Percentiles rank a stretch among this genome's conserved stretches.
Evolutionary conservation across 2,113 vertebrate species (phyloP).

Genomic region (Oceanites oceanicus): DNA sequence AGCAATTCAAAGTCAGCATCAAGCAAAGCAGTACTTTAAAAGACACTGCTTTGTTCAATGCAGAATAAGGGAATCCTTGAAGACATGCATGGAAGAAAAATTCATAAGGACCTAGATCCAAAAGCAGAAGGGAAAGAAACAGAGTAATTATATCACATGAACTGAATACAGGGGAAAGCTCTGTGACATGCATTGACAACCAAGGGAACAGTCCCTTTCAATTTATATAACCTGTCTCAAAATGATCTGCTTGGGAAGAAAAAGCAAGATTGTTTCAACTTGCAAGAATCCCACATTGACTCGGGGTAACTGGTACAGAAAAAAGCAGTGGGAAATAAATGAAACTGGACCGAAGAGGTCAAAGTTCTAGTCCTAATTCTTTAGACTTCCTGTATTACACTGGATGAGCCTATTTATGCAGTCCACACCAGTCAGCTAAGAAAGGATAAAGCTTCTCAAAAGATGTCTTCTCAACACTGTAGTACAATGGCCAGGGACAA

Average conservation of each 20-base stretch:
- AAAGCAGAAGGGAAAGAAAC: background rate
- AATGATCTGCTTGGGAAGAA: background rate
- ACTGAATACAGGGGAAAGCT: background rate
- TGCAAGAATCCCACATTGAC: background rate
- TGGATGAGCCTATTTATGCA: background rate
- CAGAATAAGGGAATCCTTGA: background rate
- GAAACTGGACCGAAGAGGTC: background rate
- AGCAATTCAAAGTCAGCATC: background rate
- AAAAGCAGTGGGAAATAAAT: background rate
- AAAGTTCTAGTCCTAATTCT: background rate
- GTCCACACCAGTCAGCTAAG: background rate
- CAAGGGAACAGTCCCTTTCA: background rate
- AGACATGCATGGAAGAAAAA: background rate
- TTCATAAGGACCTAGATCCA: background rate
- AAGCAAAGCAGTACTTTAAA: background rate
- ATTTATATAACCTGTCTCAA: background rate
- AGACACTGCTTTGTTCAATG: background rate
- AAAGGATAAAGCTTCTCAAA: background rate
- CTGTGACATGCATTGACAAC: background rate
- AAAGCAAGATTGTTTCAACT: background rate
- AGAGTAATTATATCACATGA: background rate
- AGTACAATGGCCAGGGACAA: background rate
- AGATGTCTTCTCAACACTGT: background rate
- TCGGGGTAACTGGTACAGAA: background rate
- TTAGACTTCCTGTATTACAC: background rate